Base-by-base conservation (phyloP, 1,140 invertebrate species). In the Tribolium castaneum region DNA sequence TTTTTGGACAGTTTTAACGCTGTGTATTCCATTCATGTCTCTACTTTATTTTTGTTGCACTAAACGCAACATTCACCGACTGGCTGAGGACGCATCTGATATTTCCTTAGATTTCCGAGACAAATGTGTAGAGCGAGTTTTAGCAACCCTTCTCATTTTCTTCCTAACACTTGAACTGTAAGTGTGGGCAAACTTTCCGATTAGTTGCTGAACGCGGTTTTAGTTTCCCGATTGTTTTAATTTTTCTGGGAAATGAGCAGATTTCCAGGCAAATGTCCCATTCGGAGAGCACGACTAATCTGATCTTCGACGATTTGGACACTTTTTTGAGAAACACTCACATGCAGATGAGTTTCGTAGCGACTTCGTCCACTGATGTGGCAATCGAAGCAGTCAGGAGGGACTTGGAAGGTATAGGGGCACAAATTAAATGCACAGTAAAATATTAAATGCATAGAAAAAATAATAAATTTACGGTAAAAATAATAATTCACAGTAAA, bases 361-460 rank as follows among this genome's bases (percentile, higher is more conserved):
- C 91, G 12, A 90, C 91, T 78, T 88, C 90, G 52, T 90, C 90
- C 49, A 86, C 91, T 73, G 90, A 92, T 83, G 87, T 90, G 56
- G 87, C 90, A 9, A 87, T 89, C 51, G 90, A 91, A 78, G 89
- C 88, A 45, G 87, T 91, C 52, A 87, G 90, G 76, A 88, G 87
- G 62, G 91, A 92, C 84, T 87, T 92, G 70, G 90, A 92, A 85
- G 90, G 91, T 92, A 84, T 88, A 88, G 89, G 79, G 3, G 50
- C 19, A 16, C n/a, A n/a, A n/a, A n/a, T n/a, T n/a, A n/a, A n/a
- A n/a, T n/a, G n/a, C n/a, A n/a, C n/a, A n/a, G n/a, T n/a, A n/a
- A n/a, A n/a, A n/a, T n/a, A n/a, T n/a, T n/a, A n/a, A n/a, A n/a
- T n/a, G n/a, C n/a, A n/a, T n/a, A n/a, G n/a, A n/a, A n/a, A n/a